These are phyloP conservation scores for Thaumatotibia leucotreta DNA, from an alignment of 1,140 invertebrate species.

Conservation along the genomic window DNA sequence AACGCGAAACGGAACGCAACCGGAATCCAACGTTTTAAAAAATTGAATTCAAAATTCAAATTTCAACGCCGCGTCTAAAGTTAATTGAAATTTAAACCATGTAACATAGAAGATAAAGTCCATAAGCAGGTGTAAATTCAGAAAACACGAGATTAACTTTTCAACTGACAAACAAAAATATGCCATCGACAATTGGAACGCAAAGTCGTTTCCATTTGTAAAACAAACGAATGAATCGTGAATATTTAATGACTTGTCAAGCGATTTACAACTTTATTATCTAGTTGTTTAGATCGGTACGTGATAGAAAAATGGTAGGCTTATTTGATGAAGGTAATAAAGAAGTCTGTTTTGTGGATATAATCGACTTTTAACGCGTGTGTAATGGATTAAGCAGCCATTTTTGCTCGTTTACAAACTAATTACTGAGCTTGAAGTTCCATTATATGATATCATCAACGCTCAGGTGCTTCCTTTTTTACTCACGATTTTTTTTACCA, in stretches of 20 bases:
- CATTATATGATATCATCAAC: no score
- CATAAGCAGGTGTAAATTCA: not conserved
- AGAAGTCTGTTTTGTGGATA: not conserved
- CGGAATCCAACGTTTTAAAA: not conserved
- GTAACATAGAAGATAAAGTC: not conserved
- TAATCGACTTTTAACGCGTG: not conserved
- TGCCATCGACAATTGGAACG: constrained; percentile 1
- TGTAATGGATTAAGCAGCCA: not conserved
- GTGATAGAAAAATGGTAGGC: not conserved
- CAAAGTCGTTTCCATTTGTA: constrained; percentile 8
- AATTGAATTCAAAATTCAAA: not conserved
- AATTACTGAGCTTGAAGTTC: no score
- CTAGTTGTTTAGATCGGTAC: not conserved
- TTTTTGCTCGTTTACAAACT: not conserved
- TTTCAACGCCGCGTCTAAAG: not conserved
- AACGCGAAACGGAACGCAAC: not conserved
- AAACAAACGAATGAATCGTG: constrained; percentile 2
- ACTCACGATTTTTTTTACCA: no score
- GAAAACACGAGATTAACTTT: constrained; percentile 1
- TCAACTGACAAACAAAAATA: constrained; percentile 11
- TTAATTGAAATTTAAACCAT: not conserved
- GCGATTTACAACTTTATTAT: not conserved
- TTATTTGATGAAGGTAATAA: not conserved
- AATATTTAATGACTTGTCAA: constrained; percentile 4
- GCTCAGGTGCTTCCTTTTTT: no score